A percentile compares a stretch with the other conserved stretches of the same genome.
Conservation (phyloP, 92 coral and sea anemone genomes). For the Phenganax marumi region DNA sequence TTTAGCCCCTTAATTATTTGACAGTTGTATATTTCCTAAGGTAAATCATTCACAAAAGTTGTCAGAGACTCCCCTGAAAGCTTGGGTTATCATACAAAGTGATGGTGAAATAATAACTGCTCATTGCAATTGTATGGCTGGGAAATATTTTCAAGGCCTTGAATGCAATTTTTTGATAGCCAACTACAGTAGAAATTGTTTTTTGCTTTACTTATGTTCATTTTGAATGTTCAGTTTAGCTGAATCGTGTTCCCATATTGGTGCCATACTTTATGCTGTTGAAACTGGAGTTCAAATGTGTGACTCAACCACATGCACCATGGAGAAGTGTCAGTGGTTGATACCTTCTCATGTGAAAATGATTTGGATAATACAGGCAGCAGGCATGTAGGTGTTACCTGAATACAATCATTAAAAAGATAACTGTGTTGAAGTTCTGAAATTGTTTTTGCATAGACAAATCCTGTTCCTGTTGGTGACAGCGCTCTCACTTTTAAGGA, state of each 20-base stretch:
- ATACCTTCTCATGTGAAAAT: slow-evolving; percentile 44
- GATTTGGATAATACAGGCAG: no score
- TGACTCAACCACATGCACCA: slow-evolving; percentile 35
- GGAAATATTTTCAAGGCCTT: not conserved
- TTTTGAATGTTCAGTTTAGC: not conserved
- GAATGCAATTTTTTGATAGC: no score
- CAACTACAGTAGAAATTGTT: no score
- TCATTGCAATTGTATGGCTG: slow-evolving; percentile 6
- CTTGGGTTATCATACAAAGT: not conserved
- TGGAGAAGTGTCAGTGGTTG: slow-evolving; percentile 46
- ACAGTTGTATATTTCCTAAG: not conserved
- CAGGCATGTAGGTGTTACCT: not conserved
- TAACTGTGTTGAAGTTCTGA: not conserved
- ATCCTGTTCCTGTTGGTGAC: slow-evolving; percentile 12
- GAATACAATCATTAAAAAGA: not conserved
- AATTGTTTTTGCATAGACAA: slow-evolving; percentile 27
- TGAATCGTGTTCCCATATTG: slow-evolving; percentile 47
- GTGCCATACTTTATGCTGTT: slow-evolving; percentile 38
- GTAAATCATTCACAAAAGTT: not conserved
- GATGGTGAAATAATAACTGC: not conserved
- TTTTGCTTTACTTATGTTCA: not conserved
- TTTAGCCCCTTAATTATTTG: no score
- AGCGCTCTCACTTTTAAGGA: no score
- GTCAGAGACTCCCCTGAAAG: not conserved
- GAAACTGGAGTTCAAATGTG: slow-evolving; percentile 46